These are phyloP conservation scores for Lasioglossum vierecki DNA, from an alignment of 2,888 invertebrate genomes.

Conservation along the genomic window DNA sequence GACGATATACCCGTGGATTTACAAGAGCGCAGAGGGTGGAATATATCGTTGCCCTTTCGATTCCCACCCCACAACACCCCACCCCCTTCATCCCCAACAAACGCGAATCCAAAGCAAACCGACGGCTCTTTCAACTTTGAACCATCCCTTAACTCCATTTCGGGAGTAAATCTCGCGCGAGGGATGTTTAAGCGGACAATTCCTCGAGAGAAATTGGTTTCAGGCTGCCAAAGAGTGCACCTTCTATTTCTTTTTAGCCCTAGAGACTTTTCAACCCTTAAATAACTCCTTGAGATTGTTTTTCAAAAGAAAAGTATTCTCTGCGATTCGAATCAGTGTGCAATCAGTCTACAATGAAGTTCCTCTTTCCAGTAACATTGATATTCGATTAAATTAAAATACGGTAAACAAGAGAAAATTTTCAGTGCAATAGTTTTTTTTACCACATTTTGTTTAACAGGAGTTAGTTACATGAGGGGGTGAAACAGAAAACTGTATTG, in stretches of 20 bases:
- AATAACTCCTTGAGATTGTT: background rate
- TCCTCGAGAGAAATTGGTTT: background rate
- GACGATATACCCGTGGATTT: constrained; percentile 48
- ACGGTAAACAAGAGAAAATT: background rate
- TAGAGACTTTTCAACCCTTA: background rate
- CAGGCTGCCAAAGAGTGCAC: background rate
- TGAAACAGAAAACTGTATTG: constrained; percentile 7
- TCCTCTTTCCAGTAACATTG: background rate
- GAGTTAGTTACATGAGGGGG: background rate
- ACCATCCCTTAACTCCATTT: constrained; percentile 15
- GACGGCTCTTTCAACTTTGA: constrained; percentile 40
- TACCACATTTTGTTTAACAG: too few relatives aligned
- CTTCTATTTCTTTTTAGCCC: background rate
- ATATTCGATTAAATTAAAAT: background rate
- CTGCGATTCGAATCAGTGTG: background rate
- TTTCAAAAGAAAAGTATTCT: background rate
- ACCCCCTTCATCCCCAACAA: background rate
- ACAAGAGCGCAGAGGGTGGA: constrained; percentile 27
- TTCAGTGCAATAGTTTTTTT: background rate
- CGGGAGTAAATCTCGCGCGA: background rate
- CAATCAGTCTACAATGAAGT: background rate
- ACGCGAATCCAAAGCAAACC: constrained; percentile 40
- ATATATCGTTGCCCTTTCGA: constrained; percentile 32
- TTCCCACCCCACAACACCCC: background rate
- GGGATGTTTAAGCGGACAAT: constrained; percentile 9